Base-by-base conservation (phyloP, 35 echinoderm and acorn worm species). In the Lytechinus pictus region DNA sequence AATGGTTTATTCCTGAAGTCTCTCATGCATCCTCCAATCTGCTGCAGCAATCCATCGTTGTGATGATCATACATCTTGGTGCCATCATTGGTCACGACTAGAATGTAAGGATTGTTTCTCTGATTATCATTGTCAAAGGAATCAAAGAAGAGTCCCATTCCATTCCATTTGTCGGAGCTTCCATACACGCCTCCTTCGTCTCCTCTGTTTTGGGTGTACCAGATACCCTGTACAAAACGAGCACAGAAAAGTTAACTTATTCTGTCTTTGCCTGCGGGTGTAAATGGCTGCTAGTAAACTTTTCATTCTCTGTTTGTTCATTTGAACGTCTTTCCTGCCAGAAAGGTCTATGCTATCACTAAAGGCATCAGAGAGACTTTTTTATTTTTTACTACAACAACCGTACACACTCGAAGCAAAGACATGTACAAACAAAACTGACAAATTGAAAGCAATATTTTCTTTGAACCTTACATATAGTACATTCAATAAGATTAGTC, bases 41-140 rank as follows among this genome's bases (percentile, higher is more conserved):
- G 98, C 71, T 99, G 98, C 86, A 95, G 95, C 86, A 99, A 86
- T 1, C 98, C 98, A 19, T 99, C 98, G n/a, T 95, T 98, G 55
- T 87, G 94, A 87, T 99, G 98, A n/a, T 99, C 97, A 95, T 97
- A 99, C 56, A 90, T 51, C 91, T 98, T 96, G 11, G 95, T 97
- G 6, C 98, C 98, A 93, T 99, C 97, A 12, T 99, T 99, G 10
- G 29, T 92, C 79, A 99, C 95, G 4, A 95, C 95, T 24, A 99
- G 53, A 52, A 99, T 97, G 92, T 99, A 99, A 0, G 98, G 98
- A 54, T 99, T 99, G 53, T 99, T 99, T 58, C 98, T 90, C 95
- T 98, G 95, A 89, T 99, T 99, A 54, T 99, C 98, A 51, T 99
- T 99, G 91, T 99, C 98, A 51, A 99, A 99, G 7, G 98, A 99